A percentile compares a stretch with the other conserved stretches of the same genome.
phyloP scores from a whole-genome alignment of 2,797 vertebrate species.

The Hemibagrus guttatus region DNA sequence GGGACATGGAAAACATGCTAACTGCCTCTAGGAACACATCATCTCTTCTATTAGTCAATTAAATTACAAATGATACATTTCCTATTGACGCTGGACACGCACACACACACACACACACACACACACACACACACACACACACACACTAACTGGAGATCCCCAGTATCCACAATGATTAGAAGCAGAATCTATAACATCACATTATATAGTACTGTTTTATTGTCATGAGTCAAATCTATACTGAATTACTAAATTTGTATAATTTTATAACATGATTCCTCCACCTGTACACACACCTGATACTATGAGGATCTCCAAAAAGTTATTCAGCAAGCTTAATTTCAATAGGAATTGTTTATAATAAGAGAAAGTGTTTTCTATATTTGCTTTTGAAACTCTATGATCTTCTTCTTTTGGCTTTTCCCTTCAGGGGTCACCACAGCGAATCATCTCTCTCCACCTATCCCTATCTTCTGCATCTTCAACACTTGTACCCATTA shows the following conservation, averaged over 20 bases:
- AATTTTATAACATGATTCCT: neutral
- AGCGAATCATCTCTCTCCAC: no score
- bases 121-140: neutral
- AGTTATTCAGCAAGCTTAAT: neutral
- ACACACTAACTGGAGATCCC: conserved; percentile 26
- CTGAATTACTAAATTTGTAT: neutral
- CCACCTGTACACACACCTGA: neutral
- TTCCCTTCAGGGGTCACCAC: no score
- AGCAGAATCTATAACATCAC: neutral
- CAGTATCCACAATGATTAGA: neutral
- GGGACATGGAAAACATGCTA: neutral
- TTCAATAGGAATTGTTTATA: neutral
- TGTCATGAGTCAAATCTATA: neutral
- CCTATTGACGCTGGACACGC: neutral
- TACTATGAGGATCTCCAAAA: neutral
- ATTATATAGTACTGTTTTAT: neutral
- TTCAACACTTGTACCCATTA: no score
- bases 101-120: neutral
- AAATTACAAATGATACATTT: neutral
- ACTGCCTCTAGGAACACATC: neutral
- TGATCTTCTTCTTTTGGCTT: no score
- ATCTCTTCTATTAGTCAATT: neutral
- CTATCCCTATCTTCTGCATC: no score
- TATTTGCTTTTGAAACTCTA: no score
- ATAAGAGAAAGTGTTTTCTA: no score